These are phyloP conservation scores for Stenoptilia bipunctidactyla DNA, from an alignment of 2,888 invertebrate species.

Conservation along the genomic window DNA sequence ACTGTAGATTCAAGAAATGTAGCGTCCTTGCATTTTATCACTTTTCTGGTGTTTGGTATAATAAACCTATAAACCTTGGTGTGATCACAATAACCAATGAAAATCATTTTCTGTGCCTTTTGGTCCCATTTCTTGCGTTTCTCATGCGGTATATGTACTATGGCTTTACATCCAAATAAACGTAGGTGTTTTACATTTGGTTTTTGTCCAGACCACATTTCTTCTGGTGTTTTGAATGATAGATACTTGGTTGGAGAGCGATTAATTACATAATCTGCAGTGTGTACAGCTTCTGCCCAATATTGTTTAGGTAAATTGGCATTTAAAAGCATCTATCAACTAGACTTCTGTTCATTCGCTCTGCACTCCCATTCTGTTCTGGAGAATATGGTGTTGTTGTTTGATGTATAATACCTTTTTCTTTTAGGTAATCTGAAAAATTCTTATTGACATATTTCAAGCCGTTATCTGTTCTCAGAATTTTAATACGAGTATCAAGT, in stretches of 20 bases:
- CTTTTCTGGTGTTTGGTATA: constrained; percentile 6
- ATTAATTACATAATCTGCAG: constrained; percentile 13
- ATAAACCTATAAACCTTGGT: constrained; percentile 22
- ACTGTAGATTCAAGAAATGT: constrained; percentile 9
- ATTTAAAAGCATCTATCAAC: constrained; percentile 15
- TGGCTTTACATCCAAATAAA: constrained; percentile 29
- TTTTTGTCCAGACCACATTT: constrained; percentile 27
- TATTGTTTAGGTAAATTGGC: constrained; percentile 10
- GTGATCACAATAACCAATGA: constrained; percentile 30
- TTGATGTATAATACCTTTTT: constrained; percentile 9
- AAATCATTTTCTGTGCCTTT: constrained; percentile 24
- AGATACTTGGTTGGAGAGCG: constrained; percentile 14
- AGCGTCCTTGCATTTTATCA: constrained; percentile 12
- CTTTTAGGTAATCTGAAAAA: constrained; percentile 6
- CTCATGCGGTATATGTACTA: constrained; percentile 17
- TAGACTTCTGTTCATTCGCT: constrained; percentile 18
- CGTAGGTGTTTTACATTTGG: constrained; percentile 22
- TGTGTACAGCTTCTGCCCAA: constrained; percentile 17
- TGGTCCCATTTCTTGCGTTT: constrained; percentile 16
- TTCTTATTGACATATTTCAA: constrained; percentile 14
- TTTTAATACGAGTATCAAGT: constrained; percentile 8
- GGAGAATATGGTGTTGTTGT: constrained; percentile 14
- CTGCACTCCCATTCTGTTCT: constrained; percentile 21
- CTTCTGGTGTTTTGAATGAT: constrained; percentile 17
- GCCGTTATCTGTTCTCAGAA: constrained; percentile 14